Percentiles rank a stretch among this genome's conserved stretches.
These are phyloP conservation scores for Pipa parva DNA, from an alignment of 2,113 vertebrate species.

Conservation along the genomic window DNA sequence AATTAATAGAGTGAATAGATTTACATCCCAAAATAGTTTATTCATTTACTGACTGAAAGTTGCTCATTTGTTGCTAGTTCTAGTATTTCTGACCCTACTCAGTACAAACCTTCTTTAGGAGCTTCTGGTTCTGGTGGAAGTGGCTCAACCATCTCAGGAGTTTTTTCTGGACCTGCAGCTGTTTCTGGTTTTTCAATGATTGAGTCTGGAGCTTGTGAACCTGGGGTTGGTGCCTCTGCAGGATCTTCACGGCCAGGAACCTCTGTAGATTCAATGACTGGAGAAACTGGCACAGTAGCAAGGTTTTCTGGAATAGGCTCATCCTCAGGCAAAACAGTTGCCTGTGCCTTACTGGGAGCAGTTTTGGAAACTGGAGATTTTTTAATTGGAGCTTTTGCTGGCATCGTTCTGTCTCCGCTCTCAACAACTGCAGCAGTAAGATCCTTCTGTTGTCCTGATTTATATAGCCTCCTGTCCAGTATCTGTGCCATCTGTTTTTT, in stretches of 20 bases:
- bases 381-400: slow-evolving; percentile 36
- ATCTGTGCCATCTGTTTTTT: slow-evolving; percentile 30
- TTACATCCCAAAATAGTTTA: no score
- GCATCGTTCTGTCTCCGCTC: slow-evolving; percentile 6
- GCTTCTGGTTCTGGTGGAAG: neutral
- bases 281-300: neutral
- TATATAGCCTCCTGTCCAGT: slow-evolving; percentile 29
- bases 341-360: neutral
- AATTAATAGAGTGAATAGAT: no score
- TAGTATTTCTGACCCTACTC: neutral
- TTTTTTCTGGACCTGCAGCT: neutral
- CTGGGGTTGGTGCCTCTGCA: neutral
- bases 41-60: no score
- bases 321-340: neutral
- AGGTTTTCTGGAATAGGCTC: slow-evolving; percentile 1
- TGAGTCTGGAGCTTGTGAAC: neutral
- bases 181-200: neutral
- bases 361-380: slow-evolving; percentile 18
- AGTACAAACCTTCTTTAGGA: slow-evolving; percentile 21
- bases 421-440: slow-evolving; percentile 5
- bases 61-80: no score
- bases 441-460: neutral
- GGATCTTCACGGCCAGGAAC: neutral
- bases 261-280: neutral
- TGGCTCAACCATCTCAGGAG: neutral